phyloP scores from a whole-genome alignment of 2,113 vertebrate species.

The Gopherus flavomarginatus region DNA sequence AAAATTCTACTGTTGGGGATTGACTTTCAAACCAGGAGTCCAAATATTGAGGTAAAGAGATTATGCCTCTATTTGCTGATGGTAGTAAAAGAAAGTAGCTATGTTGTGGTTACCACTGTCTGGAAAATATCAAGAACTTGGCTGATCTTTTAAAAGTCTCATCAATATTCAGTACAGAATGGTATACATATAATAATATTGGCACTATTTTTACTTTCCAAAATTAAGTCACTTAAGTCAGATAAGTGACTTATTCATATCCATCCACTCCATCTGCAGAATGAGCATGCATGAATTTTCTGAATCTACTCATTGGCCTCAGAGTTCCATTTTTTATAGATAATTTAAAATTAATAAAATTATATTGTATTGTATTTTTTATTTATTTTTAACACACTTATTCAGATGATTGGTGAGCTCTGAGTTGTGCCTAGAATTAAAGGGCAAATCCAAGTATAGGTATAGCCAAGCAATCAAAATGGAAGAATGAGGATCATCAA shows the following conservation, averaged over 20 bases:
- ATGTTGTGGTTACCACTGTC: not conserved
- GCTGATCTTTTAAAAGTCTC: not conserved
- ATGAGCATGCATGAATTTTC: not conserved
- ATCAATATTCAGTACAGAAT: not conserved
- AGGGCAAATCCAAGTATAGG: not conserved
- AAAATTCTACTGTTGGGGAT: not conserved
- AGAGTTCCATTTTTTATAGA: not conserved
- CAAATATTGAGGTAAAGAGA: not conserved
- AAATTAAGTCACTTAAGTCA: not conserved
- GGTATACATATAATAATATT: not conserved
- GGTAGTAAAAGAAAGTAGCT: slow-evolving; percentile 11
- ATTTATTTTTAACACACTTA: not conserved
- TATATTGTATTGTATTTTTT: not conserved
- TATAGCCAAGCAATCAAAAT: not conserved
- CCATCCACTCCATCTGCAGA: not conserved
- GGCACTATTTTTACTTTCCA: fast-evolving
- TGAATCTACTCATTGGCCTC: fast-evolving
- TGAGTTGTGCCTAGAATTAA: not conserved
- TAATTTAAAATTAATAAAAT: not conserved
- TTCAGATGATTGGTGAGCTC: not conserved
- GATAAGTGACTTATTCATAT: not conserved
- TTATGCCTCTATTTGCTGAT: not conserved
- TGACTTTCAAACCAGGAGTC: slow-evolving; percentile 33
- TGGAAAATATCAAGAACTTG: not conserved
- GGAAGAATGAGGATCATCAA: not conserved